Evolutionary conservation across 2,113 vertebrate genomes (phyloP).

Genomic region (Coreoperca whiteheadi): DNA sequence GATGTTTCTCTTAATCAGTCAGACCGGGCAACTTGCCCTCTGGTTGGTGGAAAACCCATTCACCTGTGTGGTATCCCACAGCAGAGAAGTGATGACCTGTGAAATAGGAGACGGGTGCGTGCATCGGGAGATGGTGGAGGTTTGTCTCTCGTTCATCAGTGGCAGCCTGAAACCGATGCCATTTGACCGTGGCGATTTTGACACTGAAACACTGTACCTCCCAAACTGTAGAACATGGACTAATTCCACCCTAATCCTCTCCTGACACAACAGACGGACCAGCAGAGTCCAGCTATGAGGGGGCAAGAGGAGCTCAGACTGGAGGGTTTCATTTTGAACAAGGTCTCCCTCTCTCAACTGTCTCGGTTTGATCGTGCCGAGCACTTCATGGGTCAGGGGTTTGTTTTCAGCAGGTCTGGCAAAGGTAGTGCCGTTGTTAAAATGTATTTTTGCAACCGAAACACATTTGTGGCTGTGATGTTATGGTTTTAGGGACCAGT

Average conservation of each 20-base stretch:
- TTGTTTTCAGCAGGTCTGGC: background rate
- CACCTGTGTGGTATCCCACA: slow-evolving; percentile 1
- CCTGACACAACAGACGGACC: background rate
- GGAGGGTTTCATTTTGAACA: background rate
- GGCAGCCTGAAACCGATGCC: slow-evolving; percentile 42
- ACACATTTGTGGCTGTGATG: background rate
- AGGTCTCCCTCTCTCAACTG: background rate
- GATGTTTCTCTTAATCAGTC: background rate
- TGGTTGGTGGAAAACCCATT: slow-evolving; percentile 1
- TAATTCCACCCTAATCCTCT: slow-evolving; percentile 18
- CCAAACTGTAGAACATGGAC: slow-evolving; percentile 23
- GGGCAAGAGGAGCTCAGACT: background rate
- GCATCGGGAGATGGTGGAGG: slow-evolving; percentile 61
- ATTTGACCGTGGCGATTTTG: slow-evolving; percentile 62
- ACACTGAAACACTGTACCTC: slow-evolving; percentile 42
- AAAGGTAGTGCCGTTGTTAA: background rate
- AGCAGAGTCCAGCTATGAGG: background rate
- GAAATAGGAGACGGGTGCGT: slow-evolving; percentile 65
- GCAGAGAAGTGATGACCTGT: slow-evolving; percentile 56
- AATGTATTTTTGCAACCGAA: background rate
- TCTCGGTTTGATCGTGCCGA: background rate
- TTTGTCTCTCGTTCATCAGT: slow-evolving; percentile 63
- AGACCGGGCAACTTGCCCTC: background rate
- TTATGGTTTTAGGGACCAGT: background rate
- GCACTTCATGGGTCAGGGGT: background rate